Evolutionary conservation across 2,113 vertebrate genomes (phyloP).

Genomic region (Mastomys coucha): DNA sequence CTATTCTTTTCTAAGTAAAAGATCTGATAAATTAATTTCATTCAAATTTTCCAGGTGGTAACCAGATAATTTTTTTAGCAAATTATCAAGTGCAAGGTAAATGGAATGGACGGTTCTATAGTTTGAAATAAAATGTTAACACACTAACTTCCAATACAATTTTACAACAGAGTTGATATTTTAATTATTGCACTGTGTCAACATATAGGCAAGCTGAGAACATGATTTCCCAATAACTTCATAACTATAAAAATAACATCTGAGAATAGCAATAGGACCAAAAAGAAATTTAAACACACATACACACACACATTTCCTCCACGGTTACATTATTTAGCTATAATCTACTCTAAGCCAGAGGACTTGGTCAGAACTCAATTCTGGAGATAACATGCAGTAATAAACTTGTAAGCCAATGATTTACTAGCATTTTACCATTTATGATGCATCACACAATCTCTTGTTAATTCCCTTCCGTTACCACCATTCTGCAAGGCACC

Average conservation of each 20-base stretch:
- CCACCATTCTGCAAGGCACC: not conserved
- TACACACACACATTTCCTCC: constrained; percentile 14
- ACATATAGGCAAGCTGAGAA: constrained; percentile 11
- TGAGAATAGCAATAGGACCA: not conserved
- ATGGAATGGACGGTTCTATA: not conserved
- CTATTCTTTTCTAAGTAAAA: constrained; percentile 18
- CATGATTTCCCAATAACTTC: constrained; percentile 28
- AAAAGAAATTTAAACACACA: not conserved
- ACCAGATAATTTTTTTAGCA: not conserved
- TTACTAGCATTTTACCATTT: constrained; percentile 52
- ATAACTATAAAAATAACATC: constrained; percentile 10
- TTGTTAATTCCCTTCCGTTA: constrained; percentile 39
- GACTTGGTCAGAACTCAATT: constrained; percentile 60
- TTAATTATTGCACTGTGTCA: constrained; percentile 54
- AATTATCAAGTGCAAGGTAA: constrained; percentile 35
- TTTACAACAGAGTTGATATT: not conserved
- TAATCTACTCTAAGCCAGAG: constrained; percentile 53
- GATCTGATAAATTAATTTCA: constrained; percentile 45
- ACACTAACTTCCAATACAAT: constrained; percentile 28
- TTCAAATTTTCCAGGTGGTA: constrained; percentile 3
- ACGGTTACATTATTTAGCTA: not conserved
- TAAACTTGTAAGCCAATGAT: constrained; percentile 19
- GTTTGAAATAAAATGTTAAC: constrained; percentile 46
- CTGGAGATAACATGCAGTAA: constrained; percentile 10
- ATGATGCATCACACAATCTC: constrained; percentile 32